A percentile compares a stretch with the other conserved stretches of the same genome.
Evolutionary conservation across 37 sponge, comb jelly and placozoan genomes (phyloP).

Genomic region (Beroe forskalii): DNA sequence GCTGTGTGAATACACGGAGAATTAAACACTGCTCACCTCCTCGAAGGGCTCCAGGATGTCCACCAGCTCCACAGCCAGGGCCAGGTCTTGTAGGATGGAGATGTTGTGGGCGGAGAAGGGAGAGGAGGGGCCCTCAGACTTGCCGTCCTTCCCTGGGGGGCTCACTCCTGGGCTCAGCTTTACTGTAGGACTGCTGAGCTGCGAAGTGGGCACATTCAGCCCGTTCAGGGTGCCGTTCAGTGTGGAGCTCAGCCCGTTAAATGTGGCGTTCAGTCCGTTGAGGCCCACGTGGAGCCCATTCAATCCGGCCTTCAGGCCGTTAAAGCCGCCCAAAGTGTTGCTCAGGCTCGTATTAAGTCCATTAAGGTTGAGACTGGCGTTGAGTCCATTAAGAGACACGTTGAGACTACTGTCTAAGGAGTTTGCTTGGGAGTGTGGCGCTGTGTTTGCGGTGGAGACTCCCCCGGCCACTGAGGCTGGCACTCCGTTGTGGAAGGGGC

Average conservation of each 20-base stretch:
- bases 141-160: background rate
- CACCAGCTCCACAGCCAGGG: slow-evolving; percentile 15
- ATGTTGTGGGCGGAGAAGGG: slow-evolving; percentile 38
- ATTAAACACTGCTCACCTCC: background rate
- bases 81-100: background rate
- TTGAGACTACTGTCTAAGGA: no score
- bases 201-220: background rate
- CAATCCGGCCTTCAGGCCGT: background rate
- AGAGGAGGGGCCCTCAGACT: background rate
- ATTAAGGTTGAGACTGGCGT: no score
- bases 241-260: background rate
- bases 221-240: slow-evolving; percentile 18
- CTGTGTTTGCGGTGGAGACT: no score
- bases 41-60: slow-evolving; percentile 31
- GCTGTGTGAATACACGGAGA: no score
- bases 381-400: no score
- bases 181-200: background rate
- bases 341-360: no score
- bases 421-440: no score
- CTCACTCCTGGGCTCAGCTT: background rate
- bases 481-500: no score
- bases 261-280: background rate
- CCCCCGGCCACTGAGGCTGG: no score
- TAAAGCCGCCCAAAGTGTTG: no score
- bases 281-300: background rate